A percentile compares a stretch with the other conserved stretches of the same genome.
phyloP scores from a whole-genome alignment of 2,888 invertebrate species.

The Junonia oenone region DNA sequence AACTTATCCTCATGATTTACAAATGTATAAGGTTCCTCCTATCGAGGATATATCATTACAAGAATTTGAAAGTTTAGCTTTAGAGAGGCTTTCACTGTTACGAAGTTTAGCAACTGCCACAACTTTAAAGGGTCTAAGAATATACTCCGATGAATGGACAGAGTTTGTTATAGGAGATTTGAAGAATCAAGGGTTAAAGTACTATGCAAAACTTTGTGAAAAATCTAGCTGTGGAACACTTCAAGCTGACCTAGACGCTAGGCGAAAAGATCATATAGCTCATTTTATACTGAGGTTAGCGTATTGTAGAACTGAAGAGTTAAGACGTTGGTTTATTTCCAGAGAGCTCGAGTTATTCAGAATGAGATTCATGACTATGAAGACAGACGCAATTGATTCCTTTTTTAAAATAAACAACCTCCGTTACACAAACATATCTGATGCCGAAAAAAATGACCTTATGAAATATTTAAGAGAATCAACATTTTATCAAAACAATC shows the following conservation, averaged over 20 bases:
- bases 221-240: constrained; percentile 73
- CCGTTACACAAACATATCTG: constrained; percentile 82
- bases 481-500: constrained; percentile 76
- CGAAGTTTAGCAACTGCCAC: constrained; percentile 87
- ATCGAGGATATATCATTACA: constrained; percentile 84
- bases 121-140: constrained; percentile 80
- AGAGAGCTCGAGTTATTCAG: constrained; percentile 95
- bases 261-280: constrained; percentile 91
- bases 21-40: constrained; percentile 89
- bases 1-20: constrained; percentile 86
- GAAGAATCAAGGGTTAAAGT: constrained; percentile 83
- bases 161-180: constrained; percentile 82
- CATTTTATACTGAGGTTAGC: constrained; percentile 95
- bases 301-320: constrained; percentile 92
- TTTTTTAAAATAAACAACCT: constrained; percentile 85
- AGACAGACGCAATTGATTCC: constrained; percentile 80
- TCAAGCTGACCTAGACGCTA: constrained; percentile 82
- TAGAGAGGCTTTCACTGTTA: constrained; percentile 89
- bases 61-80: constrained; percentile 92
- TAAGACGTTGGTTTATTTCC: constrained; percentile 91
- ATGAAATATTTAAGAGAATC: constrained; percentile 81
- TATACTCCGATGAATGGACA: constrained; percentile 84
- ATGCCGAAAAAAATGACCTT: constrained; percentile 83
- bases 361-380: constrained; percentile 84
- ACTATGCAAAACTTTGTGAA: constrained; percentile 81